Evolutionary conservation across 2,113 vertebrate species (phyloP), one percentile per base, ranked within the genome.

Genomic region (Malurus cyaneus): DNA sequence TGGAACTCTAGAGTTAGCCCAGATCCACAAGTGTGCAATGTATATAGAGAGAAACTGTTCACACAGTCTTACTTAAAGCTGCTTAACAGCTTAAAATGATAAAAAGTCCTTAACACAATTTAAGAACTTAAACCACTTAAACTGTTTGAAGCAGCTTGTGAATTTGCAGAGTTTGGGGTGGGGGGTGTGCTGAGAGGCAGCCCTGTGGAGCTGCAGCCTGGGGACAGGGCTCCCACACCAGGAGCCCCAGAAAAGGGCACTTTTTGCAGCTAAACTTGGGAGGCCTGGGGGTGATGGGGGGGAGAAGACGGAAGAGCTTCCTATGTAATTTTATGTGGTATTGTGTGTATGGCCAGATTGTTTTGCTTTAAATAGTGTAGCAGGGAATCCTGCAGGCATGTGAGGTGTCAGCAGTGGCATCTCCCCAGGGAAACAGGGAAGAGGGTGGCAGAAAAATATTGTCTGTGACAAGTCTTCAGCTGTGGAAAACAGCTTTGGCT

Each of bases 41-140:
- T 70, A n/a, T 34, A 52, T 8, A 66, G 83, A 84, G 72, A 65
- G 79, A 88, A 92, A 36, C 74, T 79, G n/a, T 88, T 95, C 60
- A 34, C 54, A 49, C 60, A 80, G 46, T 61, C 80, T 89, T 70
- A 69, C 62, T 96, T 88, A 92, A 96, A 97, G 92, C 94, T 91
- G 76, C 93, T 97, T 96, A 97, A 56, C 74, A 96, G 95, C 95
- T 96, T 96, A 92, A 94, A 96, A 87, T 91, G 93, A 93, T 90
- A 92, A 73, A 93, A 96, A 88, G 39, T 73, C 88, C 79, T 95
- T 96, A 96, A 94, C 95, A 77, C 84, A 90, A 64, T 83, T 86
- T 96, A 92, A 92, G 89, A 92, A 77, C 85, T 95, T 96, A 97
- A 97, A 95, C 86, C 88, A 96, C 88, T 96, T 96, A 95, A 72